Percentiles rank a stretch among this genome's conserved stretches.
phyloP scores from a whole-genome alignment of 2,888 invertebrate genomes.

The Pheosia tremula region DNA sequence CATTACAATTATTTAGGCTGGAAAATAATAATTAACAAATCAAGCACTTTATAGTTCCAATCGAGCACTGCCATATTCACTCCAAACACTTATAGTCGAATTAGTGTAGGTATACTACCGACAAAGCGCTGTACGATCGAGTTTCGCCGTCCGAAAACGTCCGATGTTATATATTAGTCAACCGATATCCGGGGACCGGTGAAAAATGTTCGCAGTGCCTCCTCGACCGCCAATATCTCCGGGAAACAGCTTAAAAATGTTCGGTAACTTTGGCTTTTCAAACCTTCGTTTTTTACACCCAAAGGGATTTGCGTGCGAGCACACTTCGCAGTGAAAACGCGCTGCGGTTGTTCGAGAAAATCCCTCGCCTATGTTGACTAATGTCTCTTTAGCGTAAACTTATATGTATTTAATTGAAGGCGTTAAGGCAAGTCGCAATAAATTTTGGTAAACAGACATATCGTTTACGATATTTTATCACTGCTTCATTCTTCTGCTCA shows the following conservation, averaged over 20 bases:
- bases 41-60: background rate
- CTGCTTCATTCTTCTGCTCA: slow-evolving; percentile 9
- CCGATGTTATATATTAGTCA: slow-evolving; percentile 60
- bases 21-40: too few relatives aligned
- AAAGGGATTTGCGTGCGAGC: slow-evolving; percentile 58
- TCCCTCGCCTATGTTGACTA: slow-evolving; percentile 43
- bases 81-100: slow-evolving; percentile 32
- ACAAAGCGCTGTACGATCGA: slow-evolving; percentile 43
- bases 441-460: slow-evolving; percentile 23
- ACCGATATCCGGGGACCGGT: slow-evolving; percentile 58
- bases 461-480: slow-evolving; percentile 25
- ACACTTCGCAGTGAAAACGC: slow-evolving; percentile 46
- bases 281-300: slow-evolving; percentile 64
- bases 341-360: slow-evolving; percentile 44
- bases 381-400: slow-evolving; percentile 43
- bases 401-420: slow-evolving; percentile 51
- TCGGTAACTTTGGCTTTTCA: slow-evolving; percentile 60
- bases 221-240: slow-evolving; percentile 69
- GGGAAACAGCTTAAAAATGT: slow-evolving; percentile 66
- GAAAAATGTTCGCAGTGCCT: slow-evolving; percentile 59
- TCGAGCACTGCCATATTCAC: slow-evolving; percentile 22
- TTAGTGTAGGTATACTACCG: slow-evolving; percentile 45
- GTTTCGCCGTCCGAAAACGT: slow-evolving; percentile 44
- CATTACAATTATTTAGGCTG: too few relatives aligned
- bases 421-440: slow-evolving; percentile 36